Evolutionary conservation across 2,888 invertebrate species (phyloP).

Genomic region (Caenorhabditis zanzibari): DNA sequence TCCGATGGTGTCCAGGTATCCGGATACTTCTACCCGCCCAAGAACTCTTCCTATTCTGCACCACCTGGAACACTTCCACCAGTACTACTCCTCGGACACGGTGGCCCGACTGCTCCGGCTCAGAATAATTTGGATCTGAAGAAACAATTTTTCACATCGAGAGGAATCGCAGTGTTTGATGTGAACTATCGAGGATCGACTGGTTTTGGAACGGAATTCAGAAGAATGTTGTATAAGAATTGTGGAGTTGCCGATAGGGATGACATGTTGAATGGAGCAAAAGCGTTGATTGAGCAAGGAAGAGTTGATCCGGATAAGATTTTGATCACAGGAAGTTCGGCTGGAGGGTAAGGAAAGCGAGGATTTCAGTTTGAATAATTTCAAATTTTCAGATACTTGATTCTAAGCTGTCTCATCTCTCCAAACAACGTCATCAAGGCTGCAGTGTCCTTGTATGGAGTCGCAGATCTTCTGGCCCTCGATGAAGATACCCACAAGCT

Average conservation of each 20-base stretch:
- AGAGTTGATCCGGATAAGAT: constrained; percentile 83
- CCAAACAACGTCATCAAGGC: constrained; percentile 84
- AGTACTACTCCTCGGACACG: constrained; percentile 84
- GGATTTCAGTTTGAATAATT: background rate
- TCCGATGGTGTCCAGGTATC: constrained; percentile 70
- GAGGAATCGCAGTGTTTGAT: constrained; percentile 85
- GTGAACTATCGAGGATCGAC: constrained; percentile 85
- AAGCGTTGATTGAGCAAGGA: constrained; percentile 79
- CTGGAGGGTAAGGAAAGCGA: constrained; percentile 56
- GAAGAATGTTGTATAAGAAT: constrained; percentile 79
- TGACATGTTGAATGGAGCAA: constrained; percentile 84
- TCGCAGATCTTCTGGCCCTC: constrained; percentile 83
- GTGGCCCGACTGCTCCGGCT: constrained; percentile 84
- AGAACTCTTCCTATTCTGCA: constrained; percentile 83
- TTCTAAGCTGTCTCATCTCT: constrained; percentile 73
- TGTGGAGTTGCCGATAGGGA: constrained; percentile 85
- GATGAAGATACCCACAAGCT: constrained; percentile 85
- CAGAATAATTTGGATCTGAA: constrained; percentile 82
- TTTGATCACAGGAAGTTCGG: constrained; percentile 85
- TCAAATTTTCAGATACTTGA: constrained; percentile 71
- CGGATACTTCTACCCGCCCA: constrained; percentile 83
- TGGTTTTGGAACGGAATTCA: constrained; percentile 84
- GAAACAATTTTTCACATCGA: constrained; percentile 82
- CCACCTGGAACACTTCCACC: constrained; percentile 83
- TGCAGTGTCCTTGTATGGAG: constrained; percentile 84